These are phyloP conservation scores for Cololabis saira DNA, from an alignment of 2,113 vertebrate species.

Conservation along the genomic window DNA sequence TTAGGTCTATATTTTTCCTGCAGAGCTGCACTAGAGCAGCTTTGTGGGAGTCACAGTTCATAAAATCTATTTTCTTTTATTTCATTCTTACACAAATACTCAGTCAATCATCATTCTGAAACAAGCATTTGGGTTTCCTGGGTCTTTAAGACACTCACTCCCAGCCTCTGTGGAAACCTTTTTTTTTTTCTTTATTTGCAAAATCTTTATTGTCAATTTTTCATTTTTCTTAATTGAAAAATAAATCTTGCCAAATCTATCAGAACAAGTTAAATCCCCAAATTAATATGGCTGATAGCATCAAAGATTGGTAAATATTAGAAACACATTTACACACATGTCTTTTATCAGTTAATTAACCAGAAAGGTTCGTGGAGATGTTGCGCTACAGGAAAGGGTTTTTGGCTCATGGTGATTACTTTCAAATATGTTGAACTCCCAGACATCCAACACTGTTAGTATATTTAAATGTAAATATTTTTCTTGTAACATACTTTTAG, in stretches of 20 bases:
- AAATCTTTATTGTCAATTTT: too few relatives aligned
- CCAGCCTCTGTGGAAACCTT: background rate
- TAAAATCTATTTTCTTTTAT: background rate
- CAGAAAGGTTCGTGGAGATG: too few relatives aligned
- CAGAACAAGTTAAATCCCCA: too few relatives aligned
- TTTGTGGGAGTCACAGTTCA: background rate
- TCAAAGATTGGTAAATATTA: background rate
- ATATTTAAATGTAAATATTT: constrained; percentile 2
- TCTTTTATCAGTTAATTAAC: too few relatives aligned
- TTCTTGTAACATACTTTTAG: constrained; percentile 26
- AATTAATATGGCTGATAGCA: too few relatives aligned
- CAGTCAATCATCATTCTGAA: background rate
- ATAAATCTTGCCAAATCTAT: too few relatives aligned
- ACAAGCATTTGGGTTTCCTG: background rate
- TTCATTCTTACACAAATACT: background rate
- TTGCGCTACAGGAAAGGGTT: too few relatives aligned
- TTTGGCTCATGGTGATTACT: background rate
- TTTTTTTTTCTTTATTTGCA: too few relatives aligned
- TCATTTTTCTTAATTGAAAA: too few relatives aligned
- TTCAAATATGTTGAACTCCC: background rate
- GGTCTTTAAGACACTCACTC: background rate
- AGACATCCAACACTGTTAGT: background rate
- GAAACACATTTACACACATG: background rate
- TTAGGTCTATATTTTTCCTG: background rate
- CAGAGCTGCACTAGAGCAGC: constrained; percentile 1